These are phyloP conservation scores for Epicampocera succincta DNA, from an alignment of 2,888 invertebrate species.

Conservation along the genomic window DNA sequence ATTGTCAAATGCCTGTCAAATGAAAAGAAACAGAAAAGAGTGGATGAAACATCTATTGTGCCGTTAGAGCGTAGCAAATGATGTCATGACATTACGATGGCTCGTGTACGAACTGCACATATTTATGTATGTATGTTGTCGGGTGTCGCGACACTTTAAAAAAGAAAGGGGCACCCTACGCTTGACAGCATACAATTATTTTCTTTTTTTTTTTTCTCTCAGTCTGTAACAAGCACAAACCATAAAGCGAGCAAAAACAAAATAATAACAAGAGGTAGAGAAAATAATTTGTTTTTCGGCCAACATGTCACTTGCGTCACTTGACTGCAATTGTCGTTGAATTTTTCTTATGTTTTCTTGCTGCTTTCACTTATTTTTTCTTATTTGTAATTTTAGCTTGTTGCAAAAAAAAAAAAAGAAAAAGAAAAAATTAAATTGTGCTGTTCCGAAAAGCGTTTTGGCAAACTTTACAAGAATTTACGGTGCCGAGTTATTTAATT, in stretches of 20 bases:
- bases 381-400: slow-evolving; percentile 29
- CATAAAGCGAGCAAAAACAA: slow-evolving; percentile 18
- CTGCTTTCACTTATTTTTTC: slow-evolving; percentile 2
- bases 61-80: not conserved
- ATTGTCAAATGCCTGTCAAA: slow-evolving; percentile 20
- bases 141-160: not conserved
- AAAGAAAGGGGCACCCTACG: slow-evolving; percentile 24
- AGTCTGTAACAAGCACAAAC: slow-evolving; percentile 29
- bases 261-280: not conserved
- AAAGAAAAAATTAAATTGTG: slow-evolving; percentile 7
- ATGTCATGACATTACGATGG: slow-evolving; percentile 4
- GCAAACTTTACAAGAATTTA: slow-evolving; percentile 66
- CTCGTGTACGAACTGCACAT: slow-evolving; percentile 2
- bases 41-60: not conserved
- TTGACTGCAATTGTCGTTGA: slow-evolving; percentile 49
- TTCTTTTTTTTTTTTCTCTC: slow-evolving; percentile 19
- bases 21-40: slow-evolving; percentile 23
- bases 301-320: slow-evolving; percentile 67
- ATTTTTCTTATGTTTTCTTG: slow-evolving; percentile 13
- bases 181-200: slow-evolving; percentile 34
- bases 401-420: not conserved
- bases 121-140: not conserved
- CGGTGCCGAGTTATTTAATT: slow-evolving; percentile 66
- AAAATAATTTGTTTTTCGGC: slow-evolving; percentile 63
- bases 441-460: slow-evolving; percentile 55